Evolutionary conservation across 2,888 invertebrate species (phyloP), one percentile per base, ranked within the genome.

Genomic region (Drosophila aldrichi): DNA sequence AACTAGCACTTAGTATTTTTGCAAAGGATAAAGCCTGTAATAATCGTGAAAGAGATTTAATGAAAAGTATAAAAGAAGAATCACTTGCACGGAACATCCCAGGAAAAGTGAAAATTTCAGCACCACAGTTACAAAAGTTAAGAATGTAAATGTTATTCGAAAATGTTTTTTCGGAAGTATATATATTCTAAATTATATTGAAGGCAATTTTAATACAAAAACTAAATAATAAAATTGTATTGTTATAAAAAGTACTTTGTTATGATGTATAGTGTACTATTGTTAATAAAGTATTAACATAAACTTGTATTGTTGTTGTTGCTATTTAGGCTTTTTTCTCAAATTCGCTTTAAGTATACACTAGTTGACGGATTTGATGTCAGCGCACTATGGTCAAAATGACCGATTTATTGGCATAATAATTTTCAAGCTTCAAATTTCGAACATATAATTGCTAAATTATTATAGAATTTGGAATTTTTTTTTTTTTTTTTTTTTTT

Each of bases 61-160:
- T 99, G 7, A 97, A 97, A 91, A 97, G 97, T 4, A 96, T 98
- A 10, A 97, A 97, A 92, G 98, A 99, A 89, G 98, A 98, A 91
- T 96, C 96, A 72, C 93, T 98, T 36, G 97, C 98, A 0, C 94
- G 98, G 79, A 99, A 99, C 94, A 96, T 99, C 92, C 99, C 99
- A 12, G 98, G 99, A 40, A 99, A 98, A 94, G 98, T 99, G 0
- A 99, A 99, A 93, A 93, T 99, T 44, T 97, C 98, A 2, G 97
- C 98, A 2, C 97, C 98, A 0, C 96, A 96, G 90, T 92, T 97
- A 70, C 96, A 96, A 90, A 95, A 95, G 81, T 93, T 95, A 70
- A 95, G 94, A 89, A 96, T 95, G 92, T 95, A 88, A 69, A 63
- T 10, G 16, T 44, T 9, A 43, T 25, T 25, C 16, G 3, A 49